A percentile compares a stretch with the other conserved stretches of the same genome.
Evolutionary conservation across 2,888 invertebrate genomes (phyloP).

Genomic region (Sinohyriopsis cumingii): DNA sequence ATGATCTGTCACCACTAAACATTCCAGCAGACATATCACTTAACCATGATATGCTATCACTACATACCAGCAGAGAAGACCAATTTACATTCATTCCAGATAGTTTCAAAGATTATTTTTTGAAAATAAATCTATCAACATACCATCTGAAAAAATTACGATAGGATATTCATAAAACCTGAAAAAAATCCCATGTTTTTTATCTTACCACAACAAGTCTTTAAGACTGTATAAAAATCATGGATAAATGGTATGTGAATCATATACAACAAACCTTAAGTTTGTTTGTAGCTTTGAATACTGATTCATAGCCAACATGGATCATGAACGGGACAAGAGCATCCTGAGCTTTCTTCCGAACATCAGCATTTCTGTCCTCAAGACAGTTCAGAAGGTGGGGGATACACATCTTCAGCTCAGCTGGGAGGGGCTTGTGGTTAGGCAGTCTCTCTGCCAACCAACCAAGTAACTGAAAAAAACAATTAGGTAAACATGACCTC

Average conservation of each 20-base stretch:
- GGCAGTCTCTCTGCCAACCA: conserved; percentile 91
- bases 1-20: no score
- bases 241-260: no score
- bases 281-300: conserved; percentile 84
- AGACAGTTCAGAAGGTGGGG: conserved; percentile 86
- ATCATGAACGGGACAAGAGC: conserved; percentile 94
- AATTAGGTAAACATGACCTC: not conserved
- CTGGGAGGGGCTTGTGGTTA: conserved; percentile 71
- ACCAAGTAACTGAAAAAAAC: conserved; percentile 77
- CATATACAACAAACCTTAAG: conserved; percentile 78
- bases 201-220: no score
- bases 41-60: no score
- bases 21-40: no score
- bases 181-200: no score
- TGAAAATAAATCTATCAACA: not conserved
- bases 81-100: not conserved
- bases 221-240: no score
- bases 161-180: not conserved
- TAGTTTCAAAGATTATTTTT: not conserved
- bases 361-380: conserved; percentile 93
- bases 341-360: conserved; percentile 91
- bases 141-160: not conserved
- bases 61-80: no score
- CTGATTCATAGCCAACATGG: conserved; percentile 87
- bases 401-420: conserved; percentile 85